Evolutionary conservation across 2,888 invertebrate genomes (phyloP), one percentile per base, ranked within the genome.

Genomic region (Drosophila fungiperda): DNA sequence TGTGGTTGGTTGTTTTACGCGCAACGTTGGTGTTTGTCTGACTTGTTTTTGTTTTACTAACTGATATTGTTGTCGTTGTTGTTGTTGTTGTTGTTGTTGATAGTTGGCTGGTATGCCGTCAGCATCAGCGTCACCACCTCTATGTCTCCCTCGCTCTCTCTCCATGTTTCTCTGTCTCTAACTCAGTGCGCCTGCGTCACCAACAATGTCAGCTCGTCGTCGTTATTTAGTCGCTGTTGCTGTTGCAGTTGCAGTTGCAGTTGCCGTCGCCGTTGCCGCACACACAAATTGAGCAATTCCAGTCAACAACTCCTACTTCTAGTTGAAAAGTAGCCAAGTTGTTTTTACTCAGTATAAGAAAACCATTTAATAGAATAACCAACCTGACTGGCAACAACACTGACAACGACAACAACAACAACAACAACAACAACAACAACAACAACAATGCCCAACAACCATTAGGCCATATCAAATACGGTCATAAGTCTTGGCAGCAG

Each of bases 201-300:
- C 55, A 65, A 48, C 72, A 60, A 65, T 64, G 58, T 68, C 71
- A 62, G 57, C 48, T 64, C 61, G 57, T 68, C 75, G 68, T 65
- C 74, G 82, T 82, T 82, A 69, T 67, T 76, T 71, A 72, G 78
- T 65, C 59, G 54, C 59, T 42, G 71, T 17, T 35, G 62, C 42
- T 5, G 60, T 35, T 52, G 38, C 32, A 1, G 71, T 48, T 40
- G 26, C 12, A 8, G 60, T 40, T 32, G 57, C 35, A 33, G 60
- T 58, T 20, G 75, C 48, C n/a, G 71, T 57, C 52, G 68, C 33
- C 45, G 73, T 59, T 58, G 68, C 70, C 66, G 80, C 73, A 80
- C 84, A 84, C 89, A 85, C 88, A 90, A 87, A 87, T 87, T 87
- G 90, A 90, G 90, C 87, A 87, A 90, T 87, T 90, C 89, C 83